Percentiles rank a stretch among this genome's conserved stretches.
Conservation (phyloP, 2,888 invertebrate genomes). For the Sarcophaga variegata region DNA sequence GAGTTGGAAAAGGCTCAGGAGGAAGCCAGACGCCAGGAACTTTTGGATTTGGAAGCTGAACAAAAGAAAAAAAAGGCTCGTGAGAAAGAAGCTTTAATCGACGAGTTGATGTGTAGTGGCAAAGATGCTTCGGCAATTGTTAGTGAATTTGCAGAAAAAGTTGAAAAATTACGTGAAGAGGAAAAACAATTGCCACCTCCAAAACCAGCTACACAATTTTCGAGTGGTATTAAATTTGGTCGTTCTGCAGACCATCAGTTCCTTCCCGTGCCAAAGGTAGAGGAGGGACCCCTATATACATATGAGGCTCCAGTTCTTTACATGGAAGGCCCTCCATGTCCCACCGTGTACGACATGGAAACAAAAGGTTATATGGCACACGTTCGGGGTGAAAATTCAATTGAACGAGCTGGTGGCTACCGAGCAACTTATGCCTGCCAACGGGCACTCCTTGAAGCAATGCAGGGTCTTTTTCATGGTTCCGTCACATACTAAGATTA, state of each 20-base stretch:
- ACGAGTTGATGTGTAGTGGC: slow-evolving; percentile 96
- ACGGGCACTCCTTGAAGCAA: slow-evolving; percentile 93
- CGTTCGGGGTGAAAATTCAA: slow-evolving; percentile 87
- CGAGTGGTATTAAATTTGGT: slow-evolving; percentile 92
- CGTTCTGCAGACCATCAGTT: slow-evolving; percentile 85
- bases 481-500: slow-evolving; percentile 58
- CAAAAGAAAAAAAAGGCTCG: slow-evolving; percentile 91
- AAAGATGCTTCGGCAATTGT: slow-evolving; percentile 94
- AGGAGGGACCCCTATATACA: slow-evolving; percentile 89
- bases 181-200: slow-evolving; percentile 80
- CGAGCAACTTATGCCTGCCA: slow-evolving; percentile 91
- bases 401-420: slow-evolving; percentile 94
- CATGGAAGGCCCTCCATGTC: slow-evolving; percentile 89
- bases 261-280: slow-evolving; percentile 87
- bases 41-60: slow-evolving; percentile 85
- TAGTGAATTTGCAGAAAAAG: slow-evolving; percentile 88
- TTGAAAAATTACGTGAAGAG: slow-evolving; percentile 87
- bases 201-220: slow-evolving; percentile 87
- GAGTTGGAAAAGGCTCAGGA: slow-evolving; percentile 91
- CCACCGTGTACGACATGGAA: slow-evolving; percentile 85
- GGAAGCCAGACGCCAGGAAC: slow-evolving; percentile 87
- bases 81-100: slow-evolving; percentile 95
- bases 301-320: slow-evolving; percentile 85
- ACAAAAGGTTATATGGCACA: slow-evolving; percentile 88
- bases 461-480: slow-evolving; percentile 86